Conservation (phyloP, 2,888 invertebrate genomes). For the Pteria penguin region DNA sequence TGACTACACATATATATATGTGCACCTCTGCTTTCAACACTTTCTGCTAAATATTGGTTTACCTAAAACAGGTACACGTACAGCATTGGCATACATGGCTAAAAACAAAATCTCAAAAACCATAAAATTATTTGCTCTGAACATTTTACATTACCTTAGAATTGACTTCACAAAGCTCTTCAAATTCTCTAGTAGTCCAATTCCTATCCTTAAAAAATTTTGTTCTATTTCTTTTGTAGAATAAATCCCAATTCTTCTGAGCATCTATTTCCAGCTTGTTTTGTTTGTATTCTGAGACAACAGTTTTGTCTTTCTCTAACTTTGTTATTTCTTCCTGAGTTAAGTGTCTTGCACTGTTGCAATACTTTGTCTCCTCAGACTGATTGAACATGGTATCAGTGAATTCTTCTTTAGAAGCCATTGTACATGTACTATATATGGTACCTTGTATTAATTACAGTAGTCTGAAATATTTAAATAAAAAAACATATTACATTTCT, state of each 20-base stretch:
- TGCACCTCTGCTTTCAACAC: no score
- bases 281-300: constrained; percentile 88
- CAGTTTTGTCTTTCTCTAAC: constrained; percentile 84
- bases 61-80: no score
- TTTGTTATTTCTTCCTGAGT: constrained; percentile 83
- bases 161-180: constrained; percentile 83
- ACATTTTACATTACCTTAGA: neutral
- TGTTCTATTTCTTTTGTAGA: constrained; percentile 96
- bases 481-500: no score
- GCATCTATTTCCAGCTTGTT: constrained; percentile 89
- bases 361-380: constrained; percentile 16
- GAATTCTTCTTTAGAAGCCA: no score
- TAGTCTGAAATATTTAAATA: no score
- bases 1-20: no score
- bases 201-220: constrained; percentile 97
- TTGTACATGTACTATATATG: no score
- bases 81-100: no score
- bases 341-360: constrained; percentile 47
- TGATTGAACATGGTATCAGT: no score
- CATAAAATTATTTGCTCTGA: neutral
- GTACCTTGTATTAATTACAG: no score
- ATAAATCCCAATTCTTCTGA: constrained; percentile 95
- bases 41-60: no score
- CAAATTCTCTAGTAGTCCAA: constrained; percentile 97
- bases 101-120: no score